phyloP scores from a whole-genome alignment of 2,113 vertebrate genomes.

The Gambusia holbrooki region DNA sequence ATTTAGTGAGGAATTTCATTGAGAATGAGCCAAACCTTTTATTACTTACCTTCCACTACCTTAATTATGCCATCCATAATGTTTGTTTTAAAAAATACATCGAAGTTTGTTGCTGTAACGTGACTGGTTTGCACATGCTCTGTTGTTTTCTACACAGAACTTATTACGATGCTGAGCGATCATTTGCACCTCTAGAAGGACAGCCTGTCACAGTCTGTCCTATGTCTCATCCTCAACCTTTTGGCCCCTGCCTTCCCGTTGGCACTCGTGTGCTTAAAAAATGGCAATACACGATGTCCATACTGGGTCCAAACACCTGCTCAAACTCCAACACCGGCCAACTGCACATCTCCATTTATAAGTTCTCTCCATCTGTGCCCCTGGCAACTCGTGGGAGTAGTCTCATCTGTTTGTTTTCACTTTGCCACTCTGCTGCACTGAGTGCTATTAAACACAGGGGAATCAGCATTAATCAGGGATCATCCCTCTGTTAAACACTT shows the following conservation, averaged over 20 bases:
- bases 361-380: constrained; percentile 72
- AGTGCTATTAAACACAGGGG: constrained; percentile 69
- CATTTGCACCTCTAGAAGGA: constrained; percentile 28
- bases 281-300: constrained; percentile 59
- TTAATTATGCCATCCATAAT: too few species aligned
- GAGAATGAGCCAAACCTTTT: background rate
- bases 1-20: too few species aligned
- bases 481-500: constrained; percentile 54
- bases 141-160: constrained; percentile 2
- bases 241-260: constrained; percentile 39
- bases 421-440: constrained; percentile 61
- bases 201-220: constrained; percentile 49
- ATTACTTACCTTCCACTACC: background rate
- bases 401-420: constrained; percentile 76
- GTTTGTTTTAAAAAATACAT: background rate
- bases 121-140: background rate
- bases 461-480: constrained; percentile 66
- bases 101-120: background rate
- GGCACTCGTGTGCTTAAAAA: constrained; percentile 47
- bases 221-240: constrained; percentile 34
- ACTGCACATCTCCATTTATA: constrained; percentile 63
- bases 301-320: constrained; percentile 73
- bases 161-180: constrained; percentile 16
- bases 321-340: constrained; percentile 54
- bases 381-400: constrained; percentile 61